Evolutionary conservation across 1,140 invertebrate genomes (phyloP).

Genomic region (Paramacrobiotus metropolitanus): DNA sequence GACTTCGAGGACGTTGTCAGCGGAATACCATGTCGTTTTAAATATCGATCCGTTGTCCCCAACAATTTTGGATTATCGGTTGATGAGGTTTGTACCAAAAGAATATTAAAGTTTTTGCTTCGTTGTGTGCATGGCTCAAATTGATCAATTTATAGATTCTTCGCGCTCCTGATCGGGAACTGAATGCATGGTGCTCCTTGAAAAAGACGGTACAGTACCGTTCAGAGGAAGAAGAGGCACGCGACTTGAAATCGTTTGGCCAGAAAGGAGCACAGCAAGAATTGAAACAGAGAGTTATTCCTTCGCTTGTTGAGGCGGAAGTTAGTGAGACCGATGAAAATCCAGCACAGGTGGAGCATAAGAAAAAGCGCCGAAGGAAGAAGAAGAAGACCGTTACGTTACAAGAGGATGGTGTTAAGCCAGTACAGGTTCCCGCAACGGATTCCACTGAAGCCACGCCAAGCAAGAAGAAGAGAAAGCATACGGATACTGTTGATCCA

Average conservation of each 20-base stretch:
- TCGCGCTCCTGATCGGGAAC: slow-evolving; percentile 61
- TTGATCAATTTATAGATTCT: slow-evolving; percentile 39
- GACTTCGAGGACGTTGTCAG: slow-evolving; percentile 85
- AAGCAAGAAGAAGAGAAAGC: not conserved
- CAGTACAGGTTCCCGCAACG: not conserved
- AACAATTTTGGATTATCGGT: slow-evolving; percentile 74
- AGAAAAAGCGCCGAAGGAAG: slow-evolving; percentile 5
- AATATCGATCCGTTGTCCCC: slow-evolving; percentile 62
- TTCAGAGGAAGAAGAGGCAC: slow-evolving; percentile 46
- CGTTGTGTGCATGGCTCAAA: slow-evolving; percentile 2
- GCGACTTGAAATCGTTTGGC: slow-evolving; percentile 47
- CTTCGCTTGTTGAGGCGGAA: slow-evolving; percentile 1
- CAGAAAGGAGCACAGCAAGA: slow-evolving; percentile 43
- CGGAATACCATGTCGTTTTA: slow-evolving; percentile 58
- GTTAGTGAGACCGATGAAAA: not conserved
- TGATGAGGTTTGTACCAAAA: too few relatives aligned
- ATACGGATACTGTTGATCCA: not conserved
- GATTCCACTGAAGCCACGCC: not conserved
- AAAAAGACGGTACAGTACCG: slow-evolving; percentile 60
- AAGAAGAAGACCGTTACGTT: slow-evolving; percentile 6
- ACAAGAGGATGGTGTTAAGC: not conserved
- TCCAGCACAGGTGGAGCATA: not conserved
- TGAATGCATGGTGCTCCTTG: slow-evolving; percentile 80
- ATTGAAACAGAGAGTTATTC: slow-evolving; percentile 52
- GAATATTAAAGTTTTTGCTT: slow-evolving; percentile 1